phyloP scores from a whole-genome alignment of 2,113 vertebrate species.

The Saccopteryx leptura region DNA sequence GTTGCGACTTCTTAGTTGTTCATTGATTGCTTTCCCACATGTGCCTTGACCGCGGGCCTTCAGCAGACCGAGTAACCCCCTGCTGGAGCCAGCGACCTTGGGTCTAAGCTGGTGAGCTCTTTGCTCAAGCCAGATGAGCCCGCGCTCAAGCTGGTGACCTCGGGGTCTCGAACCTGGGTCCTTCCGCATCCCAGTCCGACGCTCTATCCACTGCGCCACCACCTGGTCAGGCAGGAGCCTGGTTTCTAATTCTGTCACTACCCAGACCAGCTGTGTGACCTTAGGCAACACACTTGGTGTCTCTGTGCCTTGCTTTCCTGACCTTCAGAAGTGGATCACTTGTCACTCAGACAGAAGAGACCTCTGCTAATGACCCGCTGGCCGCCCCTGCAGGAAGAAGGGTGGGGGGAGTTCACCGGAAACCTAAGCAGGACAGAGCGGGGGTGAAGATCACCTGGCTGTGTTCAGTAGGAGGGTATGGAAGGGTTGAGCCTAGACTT shows the following conservation, averaged over 20 bases:
- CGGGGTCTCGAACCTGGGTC: too few species aligned
- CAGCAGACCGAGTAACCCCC: too few species aligned
- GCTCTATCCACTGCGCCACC: too few species aligned
- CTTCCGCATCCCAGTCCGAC: too few species aligned
- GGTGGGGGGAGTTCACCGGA: background rate
- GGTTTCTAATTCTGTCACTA: background rate
- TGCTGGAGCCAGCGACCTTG: too few species aligned
- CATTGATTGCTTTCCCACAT: too few species aligned
- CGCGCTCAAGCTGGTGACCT: too few species aligned
- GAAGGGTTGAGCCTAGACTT: background rate
- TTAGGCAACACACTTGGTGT: background rate
- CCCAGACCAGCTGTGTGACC: background rate
- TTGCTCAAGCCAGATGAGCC: too few species aligned
- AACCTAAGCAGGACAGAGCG: rapidly evolving
- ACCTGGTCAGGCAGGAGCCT: too few species aligned
- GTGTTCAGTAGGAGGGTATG: background rate
- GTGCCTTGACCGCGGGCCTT: too few species aligned
- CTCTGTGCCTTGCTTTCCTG: background rate
- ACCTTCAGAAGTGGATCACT: background rate
- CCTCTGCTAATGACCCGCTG: background rate
- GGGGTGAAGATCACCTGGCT: background rate
- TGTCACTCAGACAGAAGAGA: background rate
- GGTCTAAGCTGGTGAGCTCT: too few species aligned
- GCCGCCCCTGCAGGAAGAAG: background rate
- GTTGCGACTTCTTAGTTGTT: too few species aligned